phyloP scores from a whole-genome alignment of 2,113 vertebrate genomes.

The Stigmatopora argus region DNA sequence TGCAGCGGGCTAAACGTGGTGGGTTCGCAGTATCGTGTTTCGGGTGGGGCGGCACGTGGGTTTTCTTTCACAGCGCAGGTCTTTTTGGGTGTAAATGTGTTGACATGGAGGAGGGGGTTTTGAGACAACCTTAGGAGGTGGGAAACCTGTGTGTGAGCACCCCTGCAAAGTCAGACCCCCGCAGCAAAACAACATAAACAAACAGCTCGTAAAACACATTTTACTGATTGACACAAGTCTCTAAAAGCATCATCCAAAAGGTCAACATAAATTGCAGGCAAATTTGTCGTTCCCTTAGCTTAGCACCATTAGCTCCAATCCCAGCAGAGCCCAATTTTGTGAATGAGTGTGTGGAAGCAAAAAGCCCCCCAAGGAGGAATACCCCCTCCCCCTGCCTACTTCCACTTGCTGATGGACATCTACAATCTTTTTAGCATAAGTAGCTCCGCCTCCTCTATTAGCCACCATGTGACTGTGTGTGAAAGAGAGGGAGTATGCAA shows the following conservation, averaged over 20 bases:
- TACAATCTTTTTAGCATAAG: constrained; percentile 69
- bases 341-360: neutral
- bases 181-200: neutral
- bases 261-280: no score
- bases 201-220: neutral
- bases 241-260: neutral
- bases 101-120: neutral
- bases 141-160: neutral
- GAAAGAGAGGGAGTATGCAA: neutral
- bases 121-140: neutral
- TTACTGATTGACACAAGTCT: neutral
- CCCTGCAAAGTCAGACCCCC: neutral
- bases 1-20: constrained; percentile 19
- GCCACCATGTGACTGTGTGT: constrained; percentile 33
- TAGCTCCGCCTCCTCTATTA: constrained; percentile 72
- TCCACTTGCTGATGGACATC: constrained; percentile 60
- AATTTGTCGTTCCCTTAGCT: neutral
- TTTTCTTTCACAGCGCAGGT: neutral
- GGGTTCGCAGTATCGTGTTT: constrained; percentile 6
- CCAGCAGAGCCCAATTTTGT: neutral
- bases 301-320: neutral
- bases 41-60: neutral
- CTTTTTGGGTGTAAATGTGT: neutral
- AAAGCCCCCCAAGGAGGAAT: constrained; percentile 10
- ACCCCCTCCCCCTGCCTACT: constrained; percentile 26